Percentiles rank a stretch among this genome's conserved stretches.
These are phyloP conservation scores for Polypedilum vanderplanki DNA, from an alignment of 1,140 invertebrate species.

Conservation along the genomic window DNA sequence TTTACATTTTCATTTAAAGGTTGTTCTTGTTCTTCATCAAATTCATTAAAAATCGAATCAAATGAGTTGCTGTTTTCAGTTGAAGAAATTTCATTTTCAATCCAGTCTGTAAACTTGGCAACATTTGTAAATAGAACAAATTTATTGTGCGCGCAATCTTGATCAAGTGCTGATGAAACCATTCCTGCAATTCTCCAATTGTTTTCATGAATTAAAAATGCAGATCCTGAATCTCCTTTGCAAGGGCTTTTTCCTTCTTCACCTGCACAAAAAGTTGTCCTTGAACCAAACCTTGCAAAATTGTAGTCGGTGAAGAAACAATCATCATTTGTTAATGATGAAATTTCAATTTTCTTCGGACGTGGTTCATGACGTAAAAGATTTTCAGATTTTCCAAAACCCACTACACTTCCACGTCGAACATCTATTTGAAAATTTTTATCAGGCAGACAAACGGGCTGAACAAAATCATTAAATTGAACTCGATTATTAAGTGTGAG, in stretches of 20 bases:
- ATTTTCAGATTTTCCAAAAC: neutral
- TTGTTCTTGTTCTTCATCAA: neutral
- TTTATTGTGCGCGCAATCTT: neutral
- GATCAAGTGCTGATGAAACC: neutral
- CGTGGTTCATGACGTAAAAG: neutral
- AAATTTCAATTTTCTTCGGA: neutral
- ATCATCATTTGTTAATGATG: neutral
- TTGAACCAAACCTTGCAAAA: neutral
- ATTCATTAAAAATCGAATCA: neutral
- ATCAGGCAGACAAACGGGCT: neutral
- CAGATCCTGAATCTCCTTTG: neutral
- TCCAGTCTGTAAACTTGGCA: neutral
- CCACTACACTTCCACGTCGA: neutral
- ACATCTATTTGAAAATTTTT: neutral
- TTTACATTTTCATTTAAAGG: neutral
- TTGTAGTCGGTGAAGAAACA: neutral
- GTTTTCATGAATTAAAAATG: neutral
- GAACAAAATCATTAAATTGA: neutral
- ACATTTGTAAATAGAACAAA: neutral
- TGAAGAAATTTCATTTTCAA: neutral
- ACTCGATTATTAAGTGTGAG: neutral
- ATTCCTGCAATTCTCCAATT: neutral
- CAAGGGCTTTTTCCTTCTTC: neutral
- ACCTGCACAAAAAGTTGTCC: neutral
- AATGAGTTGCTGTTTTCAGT: neutral